Percentiles rank a stretch among this genome's conserved stretches.
phyloP scores from a whole-genome alignment of 2,888 invertebrate species.

The Apamea crenata region DNA sequence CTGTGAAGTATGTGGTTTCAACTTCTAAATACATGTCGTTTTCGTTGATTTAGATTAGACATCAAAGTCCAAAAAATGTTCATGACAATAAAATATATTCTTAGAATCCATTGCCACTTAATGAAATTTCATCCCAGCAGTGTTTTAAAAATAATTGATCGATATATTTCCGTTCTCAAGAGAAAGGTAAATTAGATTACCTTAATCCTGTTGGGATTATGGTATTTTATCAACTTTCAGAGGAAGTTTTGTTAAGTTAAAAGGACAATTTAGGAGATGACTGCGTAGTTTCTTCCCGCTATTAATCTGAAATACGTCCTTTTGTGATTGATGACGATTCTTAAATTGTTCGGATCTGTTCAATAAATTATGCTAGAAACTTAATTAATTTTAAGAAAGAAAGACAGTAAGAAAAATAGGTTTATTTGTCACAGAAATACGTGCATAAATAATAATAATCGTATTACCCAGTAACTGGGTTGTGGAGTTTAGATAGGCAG shows the following conservation, averaged over 20 bases:
- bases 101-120: not conserved
- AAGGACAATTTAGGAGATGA: slow-evolving; percentile 48
- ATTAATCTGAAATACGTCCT: slow-evolving; percentile 35
- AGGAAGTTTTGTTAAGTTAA: slow-evolving; percentile 36
- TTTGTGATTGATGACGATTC: slow-evolving; percentile 50
- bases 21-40: too few species aligned
- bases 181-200: slow-evolving; percentile 36
- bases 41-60: too few species aligned
- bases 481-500: too few species aligned
- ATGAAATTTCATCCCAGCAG: not conserved
- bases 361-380: not conserved
- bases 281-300: slow-evolving; percentile 31
- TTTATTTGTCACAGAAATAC: not conserved
- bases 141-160: slow-evolving; percentile 20
- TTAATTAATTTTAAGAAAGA: not conserved
- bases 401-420: not conserved
- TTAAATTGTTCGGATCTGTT: not conserved
- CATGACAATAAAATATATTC: too few species aligned
- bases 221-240: slow-evolving; percentile 51
- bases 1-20: not conserved
- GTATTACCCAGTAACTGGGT: too few species aligned
- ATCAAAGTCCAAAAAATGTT: too few species aligned
- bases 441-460: too few species aligned
- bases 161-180: slow-evolving; percentile 34
- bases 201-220: slow-evolving; percentile 36